Evolutionary conservation across 2,888 invertebrate species (phyloP).

Genomic region (Julus scandinavius): DNA sequence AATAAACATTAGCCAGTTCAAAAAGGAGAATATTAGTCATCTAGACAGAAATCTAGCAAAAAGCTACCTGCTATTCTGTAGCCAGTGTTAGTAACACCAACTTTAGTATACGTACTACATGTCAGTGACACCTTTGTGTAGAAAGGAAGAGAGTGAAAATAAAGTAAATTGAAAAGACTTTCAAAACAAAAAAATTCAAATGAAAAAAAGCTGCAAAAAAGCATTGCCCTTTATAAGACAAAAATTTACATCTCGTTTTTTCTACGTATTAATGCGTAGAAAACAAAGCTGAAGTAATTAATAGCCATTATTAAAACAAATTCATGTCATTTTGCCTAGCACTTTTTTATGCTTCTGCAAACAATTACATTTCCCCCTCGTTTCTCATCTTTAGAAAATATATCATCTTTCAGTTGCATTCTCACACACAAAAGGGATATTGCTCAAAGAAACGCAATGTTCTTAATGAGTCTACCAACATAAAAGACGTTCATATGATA

Average conservation of each 20-base stretch:
- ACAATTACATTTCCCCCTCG: not conserved
- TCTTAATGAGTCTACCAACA: no score
- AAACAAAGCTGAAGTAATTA: conserved; percentile 7
- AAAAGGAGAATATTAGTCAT: not conserved
- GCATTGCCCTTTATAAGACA: not conserved
- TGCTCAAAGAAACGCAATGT: no score
- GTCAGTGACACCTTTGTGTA: not conserved
- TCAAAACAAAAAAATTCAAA: not conserved
- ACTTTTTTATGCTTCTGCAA: not conserved
- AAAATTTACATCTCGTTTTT: not conserved
- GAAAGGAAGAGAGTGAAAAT: not conserved
- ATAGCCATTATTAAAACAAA: not conserved
- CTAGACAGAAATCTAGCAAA: not conserved
- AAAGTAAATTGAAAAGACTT: not conserved
- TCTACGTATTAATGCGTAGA: not conserved
- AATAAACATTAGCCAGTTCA: no score
- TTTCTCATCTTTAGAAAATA: not conserved
- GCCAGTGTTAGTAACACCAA: not conserved
- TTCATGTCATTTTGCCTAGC: not conserved
- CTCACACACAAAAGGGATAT: not conserved
- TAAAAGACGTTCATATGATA: not conserved
- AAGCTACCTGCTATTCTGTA: not conserved
- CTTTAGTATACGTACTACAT: not conserved
- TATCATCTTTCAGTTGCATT: not conserved
- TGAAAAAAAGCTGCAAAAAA: not conserved